phyloP scores from a whole-genome alignment of 2,113 vertebrate genomes.

The Mola mola region DNA sequence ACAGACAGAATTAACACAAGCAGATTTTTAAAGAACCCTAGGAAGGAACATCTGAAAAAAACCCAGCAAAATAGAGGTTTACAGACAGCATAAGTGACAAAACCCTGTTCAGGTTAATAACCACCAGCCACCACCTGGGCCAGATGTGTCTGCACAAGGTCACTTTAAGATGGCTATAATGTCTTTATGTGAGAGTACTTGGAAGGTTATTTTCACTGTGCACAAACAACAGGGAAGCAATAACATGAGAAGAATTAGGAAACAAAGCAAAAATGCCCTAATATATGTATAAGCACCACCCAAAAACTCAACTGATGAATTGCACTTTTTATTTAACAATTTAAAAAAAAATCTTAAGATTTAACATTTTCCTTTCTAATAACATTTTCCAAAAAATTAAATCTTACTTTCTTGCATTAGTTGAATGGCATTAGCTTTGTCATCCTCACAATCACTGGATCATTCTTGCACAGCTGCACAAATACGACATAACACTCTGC shows the following conservation, averaged over 20 bases:
- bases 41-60: not conserved
- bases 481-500: not conserved
- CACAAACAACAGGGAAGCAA: not conserved
- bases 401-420: not conserved
- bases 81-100: not conserved
- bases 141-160: constrained; percentile 4
- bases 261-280: not conserved
- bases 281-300: too few relatives aligned
- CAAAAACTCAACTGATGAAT: too few relatives aligned
- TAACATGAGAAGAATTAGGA: not conserved
- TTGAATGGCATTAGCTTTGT: not conserved
- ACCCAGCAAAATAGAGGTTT: not conserved
- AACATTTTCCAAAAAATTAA: not conserved
- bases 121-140: constrained; percentile 3
- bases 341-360: too few relatives aligned
- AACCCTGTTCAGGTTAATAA: constrained; percentile 23
- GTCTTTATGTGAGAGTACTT: not conserved
- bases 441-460: not conserved
- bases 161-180: constrained; percentile 14
- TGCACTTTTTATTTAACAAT: too few relatives aligned
- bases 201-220: not conserved
- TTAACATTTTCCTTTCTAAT: not conserved
- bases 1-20: constrained; percentile 20
- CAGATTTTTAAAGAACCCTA: constrained; percentile 8
- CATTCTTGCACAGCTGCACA: not conserved